phyloP scores from a whole-genome alignment of 1,140 invertebrate species.

The Archivesica marissinica region DNA sequence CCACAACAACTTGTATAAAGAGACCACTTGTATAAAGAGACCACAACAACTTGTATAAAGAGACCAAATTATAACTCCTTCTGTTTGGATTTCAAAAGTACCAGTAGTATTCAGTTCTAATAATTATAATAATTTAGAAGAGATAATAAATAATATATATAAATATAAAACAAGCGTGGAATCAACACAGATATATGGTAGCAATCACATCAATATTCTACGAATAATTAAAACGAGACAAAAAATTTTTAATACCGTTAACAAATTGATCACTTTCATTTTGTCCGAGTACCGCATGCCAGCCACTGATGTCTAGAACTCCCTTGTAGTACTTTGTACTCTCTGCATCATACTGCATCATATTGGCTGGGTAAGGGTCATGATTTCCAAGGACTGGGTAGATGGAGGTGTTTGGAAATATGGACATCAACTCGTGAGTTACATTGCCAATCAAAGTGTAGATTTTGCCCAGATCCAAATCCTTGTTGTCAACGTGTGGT shows the following conservation, averaged over 20 bases:
- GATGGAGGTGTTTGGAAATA: slow-evolving; percentile 80
- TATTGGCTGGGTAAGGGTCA: slow-evolving; percentile 80
- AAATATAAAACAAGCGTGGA: no score
- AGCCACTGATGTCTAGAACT: slow-evolving; percentile 77
- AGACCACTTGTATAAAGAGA: no score
- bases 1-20: no score
- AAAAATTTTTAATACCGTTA: slow-evolving; percentile 64
- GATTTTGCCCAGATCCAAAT: slow-evolving; percentile 73
- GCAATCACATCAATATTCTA: no score
- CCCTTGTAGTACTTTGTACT: slow-evolving; percentile 75
- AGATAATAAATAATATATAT: no score
- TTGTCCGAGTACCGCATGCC: slow-evolving; percentile 69
- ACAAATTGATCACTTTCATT: slow-evolving; percentile 66
- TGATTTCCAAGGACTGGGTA: slow-evolving; percentile 84
- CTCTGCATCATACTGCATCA: slow-evolving; percentile 64
- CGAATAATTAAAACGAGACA: no score
- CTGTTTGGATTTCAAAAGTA: no score
- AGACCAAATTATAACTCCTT: no score
- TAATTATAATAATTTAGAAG: no score
- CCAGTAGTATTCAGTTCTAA: no score
- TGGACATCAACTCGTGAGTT: slow-evolving; percentile 72
- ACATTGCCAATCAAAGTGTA: slow-evolving; percentile 77
- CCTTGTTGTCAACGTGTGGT: slow-evolving; percentile 79
- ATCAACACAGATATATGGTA: no score
- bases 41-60: no score